Evolutionary conservation across 2,113 vertebrate genomes (phyloP).

Genomic region (Megatriorchis doriae): DNA sequence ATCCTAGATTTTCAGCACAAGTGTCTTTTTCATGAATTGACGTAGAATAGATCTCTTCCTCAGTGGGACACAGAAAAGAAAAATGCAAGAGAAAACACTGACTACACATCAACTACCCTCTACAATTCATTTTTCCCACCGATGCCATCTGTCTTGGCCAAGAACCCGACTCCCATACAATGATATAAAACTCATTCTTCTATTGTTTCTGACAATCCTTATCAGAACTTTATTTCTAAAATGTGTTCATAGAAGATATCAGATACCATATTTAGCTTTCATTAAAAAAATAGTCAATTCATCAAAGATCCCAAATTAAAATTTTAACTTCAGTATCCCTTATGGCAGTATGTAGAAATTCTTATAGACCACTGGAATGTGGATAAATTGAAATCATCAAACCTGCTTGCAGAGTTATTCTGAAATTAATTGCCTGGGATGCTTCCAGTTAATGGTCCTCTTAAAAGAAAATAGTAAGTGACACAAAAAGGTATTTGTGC

Average conservation of each 20-base stretch:
- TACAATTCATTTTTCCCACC: background rate
- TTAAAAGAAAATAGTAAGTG: background rate
- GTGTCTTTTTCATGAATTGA: background rate
- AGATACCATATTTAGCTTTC: background rate
- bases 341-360: background rate
- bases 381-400: background rate
- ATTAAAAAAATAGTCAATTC: background rate
- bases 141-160: background rate
- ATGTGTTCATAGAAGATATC: background rate
- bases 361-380: background rate
- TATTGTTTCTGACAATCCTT: background rate
- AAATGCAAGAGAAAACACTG: background rate
- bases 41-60: background rate
- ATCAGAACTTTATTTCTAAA: background rate
- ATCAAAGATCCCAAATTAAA: background rate
- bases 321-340: background rate
- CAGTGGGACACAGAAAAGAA: background rate
- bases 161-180: background rate
- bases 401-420: background rate
- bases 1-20: background rate
- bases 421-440: background rate
- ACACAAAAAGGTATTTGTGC: background rate
- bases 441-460: background rate
- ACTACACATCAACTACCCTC: background rate
- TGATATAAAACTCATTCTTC: background rate